A percentile compares a stretch with the other conserved stretches of the same genome.
phyloP scores from a whole-genome alignment of 2,888 invertebrate genomes.

The Sceliomorpha sp. region DNA sequence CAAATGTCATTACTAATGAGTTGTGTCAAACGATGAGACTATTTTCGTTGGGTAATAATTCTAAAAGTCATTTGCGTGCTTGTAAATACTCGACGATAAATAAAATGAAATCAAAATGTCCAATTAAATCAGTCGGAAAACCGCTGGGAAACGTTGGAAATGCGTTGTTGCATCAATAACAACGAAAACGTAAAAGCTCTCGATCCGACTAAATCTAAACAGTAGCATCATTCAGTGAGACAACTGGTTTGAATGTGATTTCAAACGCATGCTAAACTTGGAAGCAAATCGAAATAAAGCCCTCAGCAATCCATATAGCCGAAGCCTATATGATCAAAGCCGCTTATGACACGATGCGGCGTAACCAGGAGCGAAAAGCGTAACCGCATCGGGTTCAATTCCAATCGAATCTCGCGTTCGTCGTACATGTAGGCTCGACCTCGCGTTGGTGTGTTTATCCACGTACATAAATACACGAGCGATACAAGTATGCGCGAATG shows the following conservation, averaged over 20 bases:
- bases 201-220: too few relatives aligned
- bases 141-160: too few relatives aligned
- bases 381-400: slow-evolving; percentile 43
- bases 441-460: slow-evolving; percentile 41
- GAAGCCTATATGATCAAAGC: slow-evolving; percentile 48
- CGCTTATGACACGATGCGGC: slow-evolving; percentile 40
- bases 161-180: too few relatives aligned
- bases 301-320: slow-evolving; percentile 29
- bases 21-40: too few relatives aligned
- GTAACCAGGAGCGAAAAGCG: slow-evolving; percentile 43
- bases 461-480: slow-evolving; percentile 46
- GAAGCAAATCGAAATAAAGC: slow-evolving; percentile 39
- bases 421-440: slow-evolving; percentile 28
- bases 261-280: slow-evolving; percentile 10
- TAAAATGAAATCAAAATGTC: too few relatives aligned
- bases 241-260: slow-evolving; percentile 6
- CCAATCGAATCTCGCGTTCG: slow-evolving; percentile 40
- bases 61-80: too few relatives aligned
- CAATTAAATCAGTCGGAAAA: too few relatives aligned
- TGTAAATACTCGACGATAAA: too few relatives aligned
- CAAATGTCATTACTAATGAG: too few relatives aligned
- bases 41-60: too few relatives aligned
- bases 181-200: too few relatives aligned
- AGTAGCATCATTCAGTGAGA: slow-evolving; percentile 3
- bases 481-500: too few relatives aligned